Evolutionary conservation across 2,797 vertebrate genomes (phyloP).

Genomic region (Aotus griseimembra): DNA sequence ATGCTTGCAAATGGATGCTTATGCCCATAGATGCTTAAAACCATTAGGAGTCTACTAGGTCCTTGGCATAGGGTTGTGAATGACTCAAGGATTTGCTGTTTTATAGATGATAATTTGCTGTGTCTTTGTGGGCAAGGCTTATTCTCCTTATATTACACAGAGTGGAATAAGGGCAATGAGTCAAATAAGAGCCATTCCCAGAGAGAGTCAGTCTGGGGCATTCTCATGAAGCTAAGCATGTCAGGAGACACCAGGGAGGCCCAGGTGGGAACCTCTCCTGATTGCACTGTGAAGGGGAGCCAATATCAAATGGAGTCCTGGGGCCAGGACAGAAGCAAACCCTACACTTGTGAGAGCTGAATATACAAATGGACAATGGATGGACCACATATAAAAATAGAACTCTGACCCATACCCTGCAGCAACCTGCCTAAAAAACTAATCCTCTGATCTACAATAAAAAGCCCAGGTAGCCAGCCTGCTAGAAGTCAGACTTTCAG

Average conservation of each 20-base stretch:
- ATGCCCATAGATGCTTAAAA: neutral
- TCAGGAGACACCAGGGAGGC: neutral
- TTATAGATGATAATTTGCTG: neutral
- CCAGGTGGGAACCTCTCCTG: neutral
- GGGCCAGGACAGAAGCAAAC: neutral
- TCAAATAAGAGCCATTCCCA: neutral
- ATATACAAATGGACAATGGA: neutral
- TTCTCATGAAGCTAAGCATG: neutral
- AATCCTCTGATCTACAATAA: neutral
- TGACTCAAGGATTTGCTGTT: neutral
- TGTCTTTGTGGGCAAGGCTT: neutral
- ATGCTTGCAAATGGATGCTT: neutral
- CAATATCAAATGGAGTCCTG: neutral
- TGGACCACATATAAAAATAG: neutral
- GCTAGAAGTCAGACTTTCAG: neutral
- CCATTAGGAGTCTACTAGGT: neutral
- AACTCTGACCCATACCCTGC: neutral
- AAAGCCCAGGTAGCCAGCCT: neutral
- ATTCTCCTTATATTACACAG: neutral
- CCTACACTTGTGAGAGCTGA: neutral
- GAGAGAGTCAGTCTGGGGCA: neutral
- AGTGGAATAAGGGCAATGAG: neutral
- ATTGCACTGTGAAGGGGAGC: neutral
- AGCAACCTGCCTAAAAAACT: neutral
- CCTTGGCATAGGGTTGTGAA: neutral